Evolutionary conservation across 2,797 vertebrate species (phyloP).

Genomic region (Sciurus vulgaris): DNA sequence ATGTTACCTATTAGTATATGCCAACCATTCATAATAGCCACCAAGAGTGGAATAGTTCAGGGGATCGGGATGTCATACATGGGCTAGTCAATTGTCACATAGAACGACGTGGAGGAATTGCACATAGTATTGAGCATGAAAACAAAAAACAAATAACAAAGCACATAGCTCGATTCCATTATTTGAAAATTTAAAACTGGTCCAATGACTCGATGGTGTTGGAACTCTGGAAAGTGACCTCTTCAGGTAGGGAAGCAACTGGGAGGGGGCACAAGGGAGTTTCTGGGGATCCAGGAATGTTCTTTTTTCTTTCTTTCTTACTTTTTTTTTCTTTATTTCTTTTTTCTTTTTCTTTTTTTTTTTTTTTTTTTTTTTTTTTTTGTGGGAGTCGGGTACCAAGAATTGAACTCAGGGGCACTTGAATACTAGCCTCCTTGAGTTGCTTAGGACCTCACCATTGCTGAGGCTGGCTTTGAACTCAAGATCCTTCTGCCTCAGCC

Average conservation of each 20-base stretch:
- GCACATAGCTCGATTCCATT: not conserved
- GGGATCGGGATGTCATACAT: not conserved
- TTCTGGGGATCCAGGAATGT: not conserved
- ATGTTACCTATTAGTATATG: not conserved
- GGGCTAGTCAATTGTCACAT: not conserved
- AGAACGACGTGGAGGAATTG: not conserved
- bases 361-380: too few species aligned
- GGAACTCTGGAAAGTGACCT: not conserved
- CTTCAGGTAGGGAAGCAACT: not conserved
- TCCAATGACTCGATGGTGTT: not conserved
- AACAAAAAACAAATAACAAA: not conserved
- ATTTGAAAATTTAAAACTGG: not conserved
- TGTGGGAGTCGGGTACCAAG: too few species aligned
- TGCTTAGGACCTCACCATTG: too few species aligned
- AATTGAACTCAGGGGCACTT: too few species aligned
- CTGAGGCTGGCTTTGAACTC: too few species aligned
- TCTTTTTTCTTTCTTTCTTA: not conserved
- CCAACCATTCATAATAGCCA: too few species aligned
- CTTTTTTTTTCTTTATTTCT: too few species aligned
- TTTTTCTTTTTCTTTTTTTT: too few species aligned
- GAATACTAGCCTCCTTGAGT: too few species aligned
- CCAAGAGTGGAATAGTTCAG: not conserved
- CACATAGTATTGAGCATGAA: not conserved
- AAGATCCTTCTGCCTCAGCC: too few species aligned
- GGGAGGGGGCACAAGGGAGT: not conserved